A percentile compares a stretch with the other conserved stretches of the same genome.
These are phyloP conservation scores for Synergus umbraculus DNA, from an alignment of 2,888 invertebrate genomes.

Conservation along the genomic window DNA sequence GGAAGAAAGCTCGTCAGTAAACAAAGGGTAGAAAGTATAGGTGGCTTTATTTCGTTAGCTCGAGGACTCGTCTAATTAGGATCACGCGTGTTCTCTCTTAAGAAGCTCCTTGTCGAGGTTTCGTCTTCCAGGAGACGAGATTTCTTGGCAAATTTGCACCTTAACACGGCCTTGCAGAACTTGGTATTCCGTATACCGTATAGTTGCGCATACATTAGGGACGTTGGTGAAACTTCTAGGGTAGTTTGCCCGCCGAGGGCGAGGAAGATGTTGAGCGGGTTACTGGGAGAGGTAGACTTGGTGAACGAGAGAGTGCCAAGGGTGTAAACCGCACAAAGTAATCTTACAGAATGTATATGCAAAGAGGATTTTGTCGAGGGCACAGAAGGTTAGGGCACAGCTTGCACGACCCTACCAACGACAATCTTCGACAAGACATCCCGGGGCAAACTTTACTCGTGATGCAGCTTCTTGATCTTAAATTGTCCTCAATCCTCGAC, in stretches of 20 bases:
- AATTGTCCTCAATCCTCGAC: constrained; percentile 25
- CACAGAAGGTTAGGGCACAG: constrained; percentile 66
- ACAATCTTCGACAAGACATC: constrained; percentile 73
- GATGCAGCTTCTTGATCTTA: constrained; percentile 33
- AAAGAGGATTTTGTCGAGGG: constrained; percentile 71
- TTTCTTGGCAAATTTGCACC: constrained; percentile 53
- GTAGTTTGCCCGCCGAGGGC: constrained; percentile 71
- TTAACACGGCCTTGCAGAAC: constrained; percentile 69
- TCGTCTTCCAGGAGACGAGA: constrained; percentile 55
- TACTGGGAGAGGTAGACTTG: constrained; percentile 46
- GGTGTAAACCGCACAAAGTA: constrained; percentile 77
- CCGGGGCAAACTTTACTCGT: constrained; percentile 67
- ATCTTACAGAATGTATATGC: constrained; percentile 78
- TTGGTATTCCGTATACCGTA: constrained; percentile 71
- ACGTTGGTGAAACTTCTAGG: constrained; percentile 72
- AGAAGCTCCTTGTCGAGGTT: constrained; percentile 59
- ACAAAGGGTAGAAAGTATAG: constrained; percentile 45
- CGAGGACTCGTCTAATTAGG: constrained; percentile 74
- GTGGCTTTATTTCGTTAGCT: constrained; percentile 53
- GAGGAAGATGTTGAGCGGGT: constrained; percentile 59
- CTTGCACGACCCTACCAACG: constrained; percentile 73
- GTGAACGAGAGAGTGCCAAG: constrained; percentile 58
- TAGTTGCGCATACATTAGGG: constrained; percentile 76
- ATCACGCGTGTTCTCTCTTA: constrained; percentile 74
- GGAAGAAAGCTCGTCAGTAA: constrained; percentile 48